Conservation (phyloP, 2,113 vertebrate genomes). For the Peucedramus taeniatus region DNA sequence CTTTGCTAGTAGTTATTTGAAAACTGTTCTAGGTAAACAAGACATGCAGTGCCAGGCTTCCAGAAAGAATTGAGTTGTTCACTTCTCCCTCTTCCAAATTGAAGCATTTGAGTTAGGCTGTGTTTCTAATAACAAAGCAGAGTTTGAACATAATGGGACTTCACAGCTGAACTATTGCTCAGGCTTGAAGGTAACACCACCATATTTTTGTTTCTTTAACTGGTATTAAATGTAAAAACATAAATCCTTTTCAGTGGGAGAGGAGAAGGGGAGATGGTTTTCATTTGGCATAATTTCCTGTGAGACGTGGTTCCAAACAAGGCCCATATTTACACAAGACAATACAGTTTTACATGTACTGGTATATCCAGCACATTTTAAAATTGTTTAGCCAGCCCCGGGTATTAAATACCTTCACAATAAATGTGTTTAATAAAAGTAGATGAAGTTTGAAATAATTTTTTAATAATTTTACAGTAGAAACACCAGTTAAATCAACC, state of each 20-base stretch:
- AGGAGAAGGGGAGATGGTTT: constrained; percentile 76
- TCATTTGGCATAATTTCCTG: constrained; percentile 83
- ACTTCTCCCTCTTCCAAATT: background rate
- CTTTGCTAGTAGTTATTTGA: background rate
- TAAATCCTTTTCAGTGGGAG: constrained; percentile 71
- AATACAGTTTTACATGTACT: constrained; percentile 69
- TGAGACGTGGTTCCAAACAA: constrained; percentile 71
- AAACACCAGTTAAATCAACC: constrained; percentile 79
- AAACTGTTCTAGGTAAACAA: background rate
- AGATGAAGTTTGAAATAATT: constrained; percentile 77
- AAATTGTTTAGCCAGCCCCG: constrained; percentile 65
- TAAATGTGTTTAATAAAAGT: constrained; percentile 78
- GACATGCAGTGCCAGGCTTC: background rate
- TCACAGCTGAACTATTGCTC: constrained; percentile 60
- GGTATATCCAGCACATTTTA: constrained; percentile 62
- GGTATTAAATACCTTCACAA: constrained; percentile 66
- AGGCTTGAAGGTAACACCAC: constrained; percentile 44
- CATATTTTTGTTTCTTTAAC: constrained; percentile 66
- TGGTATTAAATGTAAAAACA: constrained; percentile 74
- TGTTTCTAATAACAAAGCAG: constrained; percentile 36
- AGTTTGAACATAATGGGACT: constrained; percentile 34
- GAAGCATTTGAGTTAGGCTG: background rate
- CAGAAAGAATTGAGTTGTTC: background rate
- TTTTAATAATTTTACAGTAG: constrained; percentile 78
- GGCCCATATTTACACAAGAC: constrained; percentile 74